phyloP scores from a whole-genome alignment of 2,797 vertebrate genomes.

The Pipistrellus nathusii region DNA sequence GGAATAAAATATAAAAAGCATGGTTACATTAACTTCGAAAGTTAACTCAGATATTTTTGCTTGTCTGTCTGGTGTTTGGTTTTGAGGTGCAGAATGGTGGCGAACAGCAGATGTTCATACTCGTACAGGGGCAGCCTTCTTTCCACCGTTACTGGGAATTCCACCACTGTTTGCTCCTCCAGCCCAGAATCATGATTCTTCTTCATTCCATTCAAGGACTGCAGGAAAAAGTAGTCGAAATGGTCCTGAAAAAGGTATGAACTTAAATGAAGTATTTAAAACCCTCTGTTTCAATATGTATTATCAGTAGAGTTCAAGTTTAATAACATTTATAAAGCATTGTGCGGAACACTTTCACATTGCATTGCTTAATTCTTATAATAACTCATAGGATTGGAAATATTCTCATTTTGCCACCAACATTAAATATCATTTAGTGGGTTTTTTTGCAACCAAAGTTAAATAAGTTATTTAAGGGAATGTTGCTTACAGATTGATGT shows the following conservation, averaged over 20 bases:
- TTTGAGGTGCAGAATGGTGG: conserved; percentile 93
- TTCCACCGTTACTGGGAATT: conserved; percentile 93
- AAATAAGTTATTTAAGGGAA: conserved; percentile 45
- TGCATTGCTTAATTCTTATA: conserved; percentile 17
- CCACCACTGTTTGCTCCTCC: conserved; percentile 92
- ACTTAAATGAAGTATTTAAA: background rate
- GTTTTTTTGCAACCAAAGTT: conserved; percentile 41
- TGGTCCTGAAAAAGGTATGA: conserved; percentile 92
- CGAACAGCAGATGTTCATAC: conserved; percentile 89
- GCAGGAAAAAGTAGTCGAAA: conserved; percentile 92
- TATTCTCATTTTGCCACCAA: conserved; percentile 31
- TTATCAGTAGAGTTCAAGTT: conserved; percentile 35
- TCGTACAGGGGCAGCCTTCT: conserved; percentile 91
- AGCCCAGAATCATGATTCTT: conserved; percentile 90
- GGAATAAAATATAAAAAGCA: conserved; percentile 19
- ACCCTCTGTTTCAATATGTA: background rate
- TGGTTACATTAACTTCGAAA: background rate
- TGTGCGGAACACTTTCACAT: background rate
- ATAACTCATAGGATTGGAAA: background rate
- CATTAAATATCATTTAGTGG: background rate
- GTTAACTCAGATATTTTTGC: conserved; percentile 58
- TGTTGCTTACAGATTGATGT: background rate
- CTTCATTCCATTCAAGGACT: conserved; percentile 89
- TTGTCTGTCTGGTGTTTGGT: conserved; percentile 75
- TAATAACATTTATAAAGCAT: conserved; percentile 1